Base-by-base conservation (phyloP, 1,140 invertebrate genomes). In the Drosophila ficusphila region DNA sequence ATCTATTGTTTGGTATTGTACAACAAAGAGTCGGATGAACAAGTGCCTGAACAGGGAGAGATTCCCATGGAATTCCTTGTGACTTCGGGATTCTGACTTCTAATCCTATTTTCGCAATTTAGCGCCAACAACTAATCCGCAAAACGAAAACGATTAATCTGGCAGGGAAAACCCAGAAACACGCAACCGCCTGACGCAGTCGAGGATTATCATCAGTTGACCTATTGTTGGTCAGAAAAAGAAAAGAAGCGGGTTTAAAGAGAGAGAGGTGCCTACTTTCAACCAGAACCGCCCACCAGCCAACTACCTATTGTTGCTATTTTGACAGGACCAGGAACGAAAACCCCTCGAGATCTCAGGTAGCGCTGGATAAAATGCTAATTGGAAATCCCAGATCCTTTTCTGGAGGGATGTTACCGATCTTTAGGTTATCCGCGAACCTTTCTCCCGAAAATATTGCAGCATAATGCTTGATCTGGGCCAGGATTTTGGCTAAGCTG, bases 61-160 rank as follows among this genome's bases (percentile, higher is more conserved):
- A 68, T 85, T 77, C 82, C 81, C 82, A 79, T 52, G 61, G 51
- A 76, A 65, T 62, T 57, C 36, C 46, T 57, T 14, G 49, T 16
- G 33, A 51, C 34, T 65, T 27, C 19, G 16, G 8, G 19, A 33
- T 11, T 21, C 25, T n/a, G 42, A 52, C 47, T 49, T 33, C 70
- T 88, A 86, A 86, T 86, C 81, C 68, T 62, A 88, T 86, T 86
- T 86, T 86, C 77, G 81, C 81, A 86, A 86, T 86, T 86, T 86
- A 86, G 81, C 81, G 81, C 81, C 82, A 81, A 86, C 82, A 41
- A 18, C 54, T 86, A 86, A 86, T 81, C 82, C 82, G 82, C 82
- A 77, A 71, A 69, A 81, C 76, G 76, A 86, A 86, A 86, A 86
- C 82, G 73, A 86, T 86, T 86, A 81, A 88, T 88, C 82, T 88